Evolutionary conservation across 2,113 vertebrate species (phyloP).

Genomic region (Melanocharis versteri): DNA sequence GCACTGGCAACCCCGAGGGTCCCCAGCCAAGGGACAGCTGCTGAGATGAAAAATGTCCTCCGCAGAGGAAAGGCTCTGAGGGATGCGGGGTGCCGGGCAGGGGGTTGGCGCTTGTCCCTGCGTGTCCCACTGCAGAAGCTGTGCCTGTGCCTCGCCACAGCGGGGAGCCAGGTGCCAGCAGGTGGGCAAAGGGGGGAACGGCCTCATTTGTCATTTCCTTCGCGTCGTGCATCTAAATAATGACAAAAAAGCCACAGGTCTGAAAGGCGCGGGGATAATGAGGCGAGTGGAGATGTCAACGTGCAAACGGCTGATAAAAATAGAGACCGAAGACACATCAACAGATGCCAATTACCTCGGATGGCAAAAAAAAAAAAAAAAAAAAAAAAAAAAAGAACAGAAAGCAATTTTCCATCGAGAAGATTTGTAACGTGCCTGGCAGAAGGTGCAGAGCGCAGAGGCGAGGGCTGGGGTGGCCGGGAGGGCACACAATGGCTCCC

Average conservation of each 20-base stretch:
- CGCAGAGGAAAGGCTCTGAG: neutral
- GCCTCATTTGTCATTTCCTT: neutral
- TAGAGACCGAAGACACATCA: neutral
- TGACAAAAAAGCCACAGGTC: neutral
- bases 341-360: neutral
- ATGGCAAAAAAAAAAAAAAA: neutral
- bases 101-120: neutral
- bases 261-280: neutral
- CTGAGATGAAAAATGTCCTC: neutral
- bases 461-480: accelerated
- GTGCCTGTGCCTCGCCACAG: neutral
- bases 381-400: neutral
- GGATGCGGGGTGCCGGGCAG: neutral
- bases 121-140: neutral
- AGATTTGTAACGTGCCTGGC: neutral
- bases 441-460: neutral
- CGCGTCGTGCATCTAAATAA: neutral
- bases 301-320: neutral
- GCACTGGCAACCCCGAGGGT: accelerated
- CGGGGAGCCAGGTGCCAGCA: neutral
- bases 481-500: accelerated
- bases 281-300: neutral
- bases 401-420: neutral
- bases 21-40: neutral
- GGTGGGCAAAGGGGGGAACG: neutral